These are phyloP conservation scores for Drosophila helvetica DNA, from an alignment of 2,888 invertebrate genomes.

Conservation along the genomic window DNA sequence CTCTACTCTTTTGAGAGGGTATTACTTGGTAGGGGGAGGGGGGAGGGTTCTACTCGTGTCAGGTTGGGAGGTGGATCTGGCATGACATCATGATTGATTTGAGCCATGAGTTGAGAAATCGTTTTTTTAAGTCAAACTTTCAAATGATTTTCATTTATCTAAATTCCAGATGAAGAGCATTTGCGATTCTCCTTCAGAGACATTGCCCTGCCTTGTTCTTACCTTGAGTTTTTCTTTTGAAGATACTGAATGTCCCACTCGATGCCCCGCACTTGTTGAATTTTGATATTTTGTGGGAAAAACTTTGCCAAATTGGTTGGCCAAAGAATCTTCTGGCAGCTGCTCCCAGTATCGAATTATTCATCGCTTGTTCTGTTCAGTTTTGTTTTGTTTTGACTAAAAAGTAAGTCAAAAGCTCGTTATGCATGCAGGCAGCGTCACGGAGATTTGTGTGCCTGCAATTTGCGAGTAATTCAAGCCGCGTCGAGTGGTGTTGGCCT, in stretches of 20 bases:
- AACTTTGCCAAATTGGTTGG: constrained; percentile 39
- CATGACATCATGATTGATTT: neutral
- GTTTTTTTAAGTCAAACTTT: neutral
- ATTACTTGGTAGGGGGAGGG: neutral
- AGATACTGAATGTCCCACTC: constrained; percentile 32
- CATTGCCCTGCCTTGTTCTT: constrained; percentile 1
- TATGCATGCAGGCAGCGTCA: constrained; percentile 52
- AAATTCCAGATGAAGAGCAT: neutral
- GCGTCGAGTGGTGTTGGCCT: constrained; percentile 5
- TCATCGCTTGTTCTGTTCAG: constrained; percentile 11
- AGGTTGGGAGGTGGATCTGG: neutral
- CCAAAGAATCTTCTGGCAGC: constrained; percentile 29
- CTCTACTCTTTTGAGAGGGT: neutral
- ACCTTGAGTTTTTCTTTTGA: constrained; percentile 27
- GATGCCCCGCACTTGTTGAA: constrained; percentile 58
- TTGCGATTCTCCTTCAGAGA: neutral
- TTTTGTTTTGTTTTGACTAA: constrained; percentile 21
- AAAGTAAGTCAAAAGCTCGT: constrained; percentile 51
- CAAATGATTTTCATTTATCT: neutral
- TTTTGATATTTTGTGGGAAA: constrained; percentile 65
- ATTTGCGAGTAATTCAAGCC: constrained; percentile 62
- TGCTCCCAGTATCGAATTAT: constrained; percentile 24
- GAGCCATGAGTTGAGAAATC: neutral
- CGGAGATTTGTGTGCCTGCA: constrained; percentile 30
- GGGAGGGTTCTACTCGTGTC: no score